Percentiles rank a stretch among this genome's conserved stretches.
These are phyloP conservation scores for Drosophila quasianomalipes DNA, from an alignment of 2,888 invertebrate genomes.

Conservation along the genomic window DNA sequence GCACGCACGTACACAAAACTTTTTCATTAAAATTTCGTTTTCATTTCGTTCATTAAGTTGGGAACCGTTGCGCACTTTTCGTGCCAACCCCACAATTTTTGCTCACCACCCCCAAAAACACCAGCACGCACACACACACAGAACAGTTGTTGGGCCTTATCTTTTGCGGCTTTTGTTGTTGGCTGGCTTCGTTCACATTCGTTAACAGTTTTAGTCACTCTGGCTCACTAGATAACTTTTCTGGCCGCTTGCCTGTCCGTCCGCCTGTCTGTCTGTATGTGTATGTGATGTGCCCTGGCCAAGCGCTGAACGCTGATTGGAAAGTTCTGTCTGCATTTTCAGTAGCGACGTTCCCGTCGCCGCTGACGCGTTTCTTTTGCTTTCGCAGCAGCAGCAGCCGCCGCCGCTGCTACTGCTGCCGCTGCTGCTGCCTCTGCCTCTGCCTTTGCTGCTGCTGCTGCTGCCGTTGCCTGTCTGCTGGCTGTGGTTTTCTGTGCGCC, in stretches of 20 bases:
- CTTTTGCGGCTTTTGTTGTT: conserved; percentile 50
- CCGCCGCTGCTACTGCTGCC: conserved; percentile 18
- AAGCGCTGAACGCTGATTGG: conserved; percentile 59
- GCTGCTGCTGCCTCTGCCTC: conserved; percentile 38
- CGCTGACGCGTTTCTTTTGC: conserved; percentile 57
- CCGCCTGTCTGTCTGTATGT: background rate
- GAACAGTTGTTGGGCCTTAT: conserved; percentile 38
- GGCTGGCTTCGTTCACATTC: conserved; percentile 25
- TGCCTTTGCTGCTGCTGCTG: conserved; percentile 21
- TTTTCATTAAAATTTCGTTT: conserved; percentile 77
- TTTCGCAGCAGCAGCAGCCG: conserved; percentile 39
- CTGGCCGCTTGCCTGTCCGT: conserved; percentile 16
- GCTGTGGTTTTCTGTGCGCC: conserved; percentile 82
- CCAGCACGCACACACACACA: conserved; percentile 10
- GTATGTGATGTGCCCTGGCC: conserved; percentile 37
- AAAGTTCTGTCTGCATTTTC: conserved; percentile 67
- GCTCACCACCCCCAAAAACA: conserved; percentile 33
- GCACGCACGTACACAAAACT: conserved; percentile 46
- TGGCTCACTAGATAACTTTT: conserved; percentile 54
- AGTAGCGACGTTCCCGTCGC: conserved; percentile 42
- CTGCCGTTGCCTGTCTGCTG: conserved; percentile 72
- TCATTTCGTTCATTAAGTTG: conserved; percentile 66
- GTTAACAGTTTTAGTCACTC: conserved; percentile 72
- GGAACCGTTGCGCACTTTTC: conserved; percentile 47
- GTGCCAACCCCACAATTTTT: conserved; percentile 20